Evolutionary conservation across 2,888 invertebrate species (phyloP), one percentile per base, ranked within the genome.

Genomic region (Lasioglossum figueresi): DNA sequence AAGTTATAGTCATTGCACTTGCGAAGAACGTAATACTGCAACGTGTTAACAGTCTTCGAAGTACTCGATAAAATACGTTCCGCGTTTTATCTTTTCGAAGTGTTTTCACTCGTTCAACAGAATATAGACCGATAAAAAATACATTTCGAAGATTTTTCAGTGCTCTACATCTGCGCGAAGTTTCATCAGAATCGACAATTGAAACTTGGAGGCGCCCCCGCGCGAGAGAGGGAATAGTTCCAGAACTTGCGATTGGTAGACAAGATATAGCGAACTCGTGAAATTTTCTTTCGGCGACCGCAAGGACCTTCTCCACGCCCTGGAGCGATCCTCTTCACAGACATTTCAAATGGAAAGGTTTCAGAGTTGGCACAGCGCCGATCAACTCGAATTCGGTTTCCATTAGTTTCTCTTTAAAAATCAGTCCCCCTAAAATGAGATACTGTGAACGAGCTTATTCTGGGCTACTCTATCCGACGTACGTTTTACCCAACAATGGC

Each of bases 361-460:
- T 63, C 63, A 31, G 63, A 63, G 63, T 31, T 63, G 63, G 63
- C 63, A 63, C 31, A 63, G 63, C 63, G 63, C 63, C 63, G 63
- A 63, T 63, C 63, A 31, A 63, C 63, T 63, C 63, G 63, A 63
- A 63, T 63, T 63, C 63, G 63, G 63, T 63, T 63, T 63, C 63
- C 63, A 63, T 63, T 63, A 63, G 63, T 63, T 63, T 63, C 63
- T 63, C 63, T 63, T 63, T 63, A 63, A 63, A 63, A 63, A 63
- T 63, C 63, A 63, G 63, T 63, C 63, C 27, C 31, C 63, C 63
- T 31, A 63, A 63, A 63, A 63, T 63, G 63, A 63, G 63, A 63
- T 63, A 63, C 63, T 19, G 63, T 27, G 63, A 63, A 63, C 31
- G 63, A 31, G 63, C 63, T 63, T 63, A 63, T 63, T 63, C 63